A percentile compares a stretch with the other conserved stretches of the same genome.
These are phyloP conservation scores for Theristus sp. DNA, from an alignment of 2,888 invertebrate species.

Conservation along the genomic window DNA sequence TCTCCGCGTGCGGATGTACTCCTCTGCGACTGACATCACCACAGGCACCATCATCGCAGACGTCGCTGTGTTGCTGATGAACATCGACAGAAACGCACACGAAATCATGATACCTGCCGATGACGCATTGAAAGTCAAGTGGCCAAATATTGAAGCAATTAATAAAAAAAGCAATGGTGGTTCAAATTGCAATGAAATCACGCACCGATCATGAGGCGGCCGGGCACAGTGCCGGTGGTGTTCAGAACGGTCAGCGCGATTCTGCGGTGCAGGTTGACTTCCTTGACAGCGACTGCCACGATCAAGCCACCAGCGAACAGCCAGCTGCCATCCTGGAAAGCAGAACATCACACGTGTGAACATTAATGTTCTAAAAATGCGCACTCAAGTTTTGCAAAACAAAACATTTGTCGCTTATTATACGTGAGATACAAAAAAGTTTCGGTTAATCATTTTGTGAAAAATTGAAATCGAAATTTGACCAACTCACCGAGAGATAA, in stretches of 20 bases:
- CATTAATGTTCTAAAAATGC: too few species aligned
- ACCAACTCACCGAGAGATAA: neutral
- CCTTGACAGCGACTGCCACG: conserved; percentile 1
- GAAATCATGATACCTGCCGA: neutral
- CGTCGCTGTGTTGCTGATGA: neutral
- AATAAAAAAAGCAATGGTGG: too few species aligned
- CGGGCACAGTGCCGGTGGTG: neutral
- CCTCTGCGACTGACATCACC: neutral
- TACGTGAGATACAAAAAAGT: too few species aligned
- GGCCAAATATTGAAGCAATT: too few species aligned
- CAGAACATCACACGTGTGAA: too few species aligned
- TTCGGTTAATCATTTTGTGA: too few species aligned
- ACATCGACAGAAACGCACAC: neutral
- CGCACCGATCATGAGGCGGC: neutral
- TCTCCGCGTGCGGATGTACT: too few species aligned
- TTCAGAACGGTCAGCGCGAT: conserved; percentile 5
- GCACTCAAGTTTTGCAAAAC: too few species aligned
- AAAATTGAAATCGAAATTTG: too few species aligned
- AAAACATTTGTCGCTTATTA: too few species aligned
- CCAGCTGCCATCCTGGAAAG: neutral
- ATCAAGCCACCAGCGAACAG: conserved; percentile 2
- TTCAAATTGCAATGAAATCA: too few species aligned
- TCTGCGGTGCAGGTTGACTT: conserved; percentile 4
- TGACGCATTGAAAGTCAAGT: too few species aligned
- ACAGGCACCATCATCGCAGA: neutral